These are phyloP conservation scores for Anthoscopus minutus DNA, from an alignment of 2,113 vertebrate species.

Conservation along the genomic window DNA sequence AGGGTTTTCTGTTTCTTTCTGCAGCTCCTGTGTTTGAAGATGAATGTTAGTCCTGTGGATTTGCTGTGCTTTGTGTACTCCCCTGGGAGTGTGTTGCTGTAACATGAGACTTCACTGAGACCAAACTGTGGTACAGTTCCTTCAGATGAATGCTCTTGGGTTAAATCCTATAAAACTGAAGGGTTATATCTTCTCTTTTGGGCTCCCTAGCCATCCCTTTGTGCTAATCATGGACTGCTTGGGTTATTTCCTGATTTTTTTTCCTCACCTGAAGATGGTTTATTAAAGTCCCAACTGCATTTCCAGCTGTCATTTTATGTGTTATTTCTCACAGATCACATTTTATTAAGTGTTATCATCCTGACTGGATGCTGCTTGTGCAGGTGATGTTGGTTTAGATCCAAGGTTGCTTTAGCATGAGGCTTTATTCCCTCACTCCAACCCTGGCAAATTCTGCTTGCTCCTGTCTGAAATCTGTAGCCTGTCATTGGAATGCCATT, in stretches of 20 bases:
- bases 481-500: neutral
- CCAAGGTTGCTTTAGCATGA: neutral
- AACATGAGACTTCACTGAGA: neutral
- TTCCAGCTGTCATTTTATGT: neutral
- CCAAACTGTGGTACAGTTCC: neutral
- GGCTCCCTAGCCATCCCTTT: neutral
- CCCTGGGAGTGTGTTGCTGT: neutral
- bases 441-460: neutral
- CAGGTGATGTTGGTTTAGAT: neutral
- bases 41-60: neutral
- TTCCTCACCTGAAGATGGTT: neutral
- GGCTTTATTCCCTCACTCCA: neutral
- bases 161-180: neutral
- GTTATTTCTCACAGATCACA: neutral
- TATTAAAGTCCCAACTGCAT: neutral
- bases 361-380: neutral
- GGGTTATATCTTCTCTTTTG: neutral
- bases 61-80: neutral
- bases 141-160: neutral
- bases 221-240: neutral
- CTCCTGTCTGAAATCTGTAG: neutral
- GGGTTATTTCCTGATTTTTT: neutral
- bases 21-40: neutral
- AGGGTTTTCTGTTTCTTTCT: neutral
- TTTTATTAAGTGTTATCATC: neutral